A percentile compares a stretch with the other conserved stretches of the same genome.
These are phyloP conservation scores for Anastatus disparis DNA, from an alignment of 1,140 invertebrate genomes.

Conservation along the genomic window DNA sequence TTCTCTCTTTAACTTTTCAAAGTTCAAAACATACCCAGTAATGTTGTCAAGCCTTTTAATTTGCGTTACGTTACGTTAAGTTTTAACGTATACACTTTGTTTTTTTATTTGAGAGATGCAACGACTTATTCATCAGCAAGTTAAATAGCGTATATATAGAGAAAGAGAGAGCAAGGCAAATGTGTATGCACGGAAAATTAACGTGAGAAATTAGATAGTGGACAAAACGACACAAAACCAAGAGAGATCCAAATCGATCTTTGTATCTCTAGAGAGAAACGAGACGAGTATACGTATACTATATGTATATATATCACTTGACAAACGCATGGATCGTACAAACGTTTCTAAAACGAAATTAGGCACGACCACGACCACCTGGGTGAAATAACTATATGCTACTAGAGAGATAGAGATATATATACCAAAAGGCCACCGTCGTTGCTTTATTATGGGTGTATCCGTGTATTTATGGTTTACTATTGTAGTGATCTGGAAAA, in stretches of 20 bases:
- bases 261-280: not conserved
- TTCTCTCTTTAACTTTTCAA: too few relatives aligned
- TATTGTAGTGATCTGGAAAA: too few relatives aligned
- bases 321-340: not conserved
- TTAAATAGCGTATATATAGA: constrained; percentile 24
- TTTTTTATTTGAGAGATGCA: too few relatives aligned
- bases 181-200: not conserved
- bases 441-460: too few relatives aligned
- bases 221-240: not conserved
- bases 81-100: too few relatives aligned
- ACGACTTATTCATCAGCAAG: constrained; percentile 26
- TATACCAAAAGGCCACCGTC: too few relatives aligned
- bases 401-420: too few relatives aligned
- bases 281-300: not conserved
- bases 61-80: too few relatives aligned
- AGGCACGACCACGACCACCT: not conserved
- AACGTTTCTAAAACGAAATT: not conserved
- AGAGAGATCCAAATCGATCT: constrained; percentile 22
- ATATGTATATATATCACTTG: not conserved
- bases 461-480: too few relatives aligned
- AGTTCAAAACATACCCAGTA: not conserved
- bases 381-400: too few relatives aligned
- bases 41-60: too few relatives aligned
- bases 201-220: constrained; percentile 26
- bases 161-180: too few relatives aligned